phyloP scores from a whole-genome alignment of 2,113 vertebrate species.

The Sigmodon hispidus region DNA sequence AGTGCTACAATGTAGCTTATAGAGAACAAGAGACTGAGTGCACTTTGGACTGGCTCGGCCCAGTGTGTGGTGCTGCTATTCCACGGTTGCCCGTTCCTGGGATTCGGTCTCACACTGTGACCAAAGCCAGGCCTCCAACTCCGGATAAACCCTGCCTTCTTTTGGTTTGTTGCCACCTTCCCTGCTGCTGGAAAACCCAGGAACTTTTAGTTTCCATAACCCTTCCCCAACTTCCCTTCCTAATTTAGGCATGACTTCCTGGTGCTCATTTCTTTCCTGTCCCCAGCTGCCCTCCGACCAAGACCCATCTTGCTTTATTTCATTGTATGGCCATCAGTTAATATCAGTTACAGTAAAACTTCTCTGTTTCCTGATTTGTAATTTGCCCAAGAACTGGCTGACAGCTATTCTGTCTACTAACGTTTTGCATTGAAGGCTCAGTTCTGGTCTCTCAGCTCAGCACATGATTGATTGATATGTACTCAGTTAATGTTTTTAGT shows the following conservation, averaged over 20 bases:
- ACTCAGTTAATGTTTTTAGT: not conserved
- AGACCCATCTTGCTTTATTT: not conserved
- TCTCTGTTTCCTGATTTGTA: not conserved
- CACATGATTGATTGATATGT: not conserved
- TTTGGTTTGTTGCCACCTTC: conserved; percentile 25
- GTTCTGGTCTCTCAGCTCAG: not conserved
- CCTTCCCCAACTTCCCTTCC: not conserved
- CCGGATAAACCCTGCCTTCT: not conserved
- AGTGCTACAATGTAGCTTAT: not conserved
- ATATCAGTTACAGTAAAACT: not conserved
- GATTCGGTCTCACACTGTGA: not conserved
- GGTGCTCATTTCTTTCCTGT: not conserved
- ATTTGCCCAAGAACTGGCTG: not conserved
- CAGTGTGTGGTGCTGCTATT: not conserved
- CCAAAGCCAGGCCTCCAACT: not conserved
- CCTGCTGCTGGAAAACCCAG: not conserved
- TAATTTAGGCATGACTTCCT: not conserved
- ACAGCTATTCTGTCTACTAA: not conserved
- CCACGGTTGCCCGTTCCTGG: not conserved
- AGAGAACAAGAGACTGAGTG: not conserved
- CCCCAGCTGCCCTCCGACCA: not conserved
- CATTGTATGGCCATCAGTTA: not conserved
- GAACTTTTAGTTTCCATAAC: not conserved
- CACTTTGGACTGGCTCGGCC: not conserved
- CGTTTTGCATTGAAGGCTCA: not conserved